Base-by-base conservation (phyloP, 1,140 invertebrate genomes). In the Heliconius hermathena region DNA sequence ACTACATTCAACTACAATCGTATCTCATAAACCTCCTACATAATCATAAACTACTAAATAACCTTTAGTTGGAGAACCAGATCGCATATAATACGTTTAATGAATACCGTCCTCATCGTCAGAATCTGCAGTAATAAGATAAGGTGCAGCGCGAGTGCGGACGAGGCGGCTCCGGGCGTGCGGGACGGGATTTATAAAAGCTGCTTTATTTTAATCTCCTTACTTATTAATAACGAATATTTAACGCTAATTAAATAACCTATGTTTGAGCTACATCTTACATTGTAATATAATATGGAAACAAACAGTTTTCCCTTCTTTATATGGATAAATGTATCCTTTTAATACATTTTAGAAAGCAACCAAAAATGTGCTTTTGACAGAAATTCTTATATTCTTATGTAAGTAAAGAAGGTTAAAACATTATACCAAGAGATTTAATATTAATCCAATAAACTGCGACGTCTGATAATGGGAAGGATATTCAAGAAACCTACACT, bases 121-220 rank as follows among this genome's bases (percentile, higher is more conserved):
- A 22, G n/a, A 57, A 66, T 66, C 60, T 66, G 54, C 54, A 49
- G 52, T 75, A 66, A 75, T 75, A 57, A 75, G 54, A 75, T 41
- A 54, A 75, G 41, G 74, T 66, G 54, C 74, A 75, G 38, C 74
- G 74, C 29, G 60, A 41, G 74, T 13, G 60, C 38, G 74, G 38
- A 26, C n/a, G 52, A 75, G 74, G 54, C 36, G 54, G 20, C 74
- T 74, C n/a, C 16, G 16, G 73, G 73, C 57, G 60, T 74, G 41
- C 60, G 36, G 38, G 33, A 54, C n/a, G 46, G 74, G 74, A 41
- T 29, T 75, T 60, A 33, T 75, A 49, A 36, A 75, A 75, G 33
- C 74, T 66, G 54, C 54, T 75, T 75, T 38, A 75, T 60, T 75
- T 66, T 29, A 29, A 66, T 66, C 60, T 66, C 60, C 26, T 66